phyloP scores from a whole-genome alignment of 2,888 invertebrate genomes.

The Thelaira solivaga region DNA sequence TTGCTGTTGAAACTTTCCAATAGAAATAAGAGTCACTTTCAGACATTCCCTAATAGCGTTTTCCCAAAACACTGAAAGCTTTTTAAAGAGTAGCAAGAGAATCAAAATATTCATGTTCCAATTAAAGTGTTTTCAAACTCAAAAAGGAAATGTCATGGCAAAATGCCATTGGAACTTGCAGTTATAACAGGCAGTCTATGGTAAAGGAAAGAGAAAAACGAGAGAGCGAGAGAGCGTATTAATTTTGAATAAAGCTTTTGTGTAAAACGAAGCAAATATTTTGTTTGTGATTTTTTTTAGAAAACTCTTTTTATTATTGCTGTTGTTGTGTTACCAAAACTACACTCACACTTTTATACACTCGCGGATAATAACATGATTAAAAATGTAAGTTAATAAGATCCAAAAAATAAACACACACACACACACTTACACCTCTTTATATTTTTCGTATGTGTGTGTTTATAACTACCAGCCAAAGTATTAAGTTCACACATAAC shows the following conservation, averaged over 20 bases:
- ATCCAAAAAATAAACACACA: conserved; percentile 16
- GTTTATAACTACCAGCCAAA: too few relatives aligned
- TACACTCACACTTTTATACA: neutral
- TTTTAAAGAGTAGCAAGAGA: conserved; percentile 20
- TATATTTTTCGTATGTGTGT: too few relatives aligned
- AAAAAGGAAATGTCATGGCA: conserved; percentile 50
- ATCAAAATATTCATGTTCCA: neutral
- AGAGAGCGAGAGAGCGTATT: too few relatives aligned
- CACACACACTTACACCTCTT: too few relatives aligned
- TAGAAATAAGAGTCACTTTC: neutral
- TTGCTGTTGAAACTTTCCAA: neutral
- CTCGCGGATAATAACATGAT: conserved; percentile 18
- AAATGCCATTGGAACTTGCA: conserved; percentile 48
- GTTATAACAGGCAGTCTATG: neutral
- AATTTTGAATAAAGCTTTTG: conserved; percentile 19
- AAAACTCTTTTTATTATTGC: conserved; percentile 21
- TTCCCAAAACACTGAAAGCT: neutral
- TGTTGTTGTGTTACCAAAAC: neutral
- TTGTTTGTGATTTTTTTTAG: neutral
- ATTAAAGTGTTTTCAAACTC: neutral
- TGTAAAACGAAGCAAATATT: neutral
- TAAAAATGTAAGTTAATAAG: conserved; percentile 46
- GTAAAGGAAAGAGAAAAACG: neutral
- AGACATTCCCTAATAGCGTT: neutral
- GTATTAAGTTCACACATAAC: too few relatives aligned